Percentiles rank a stretch among this genome's conserved stretches.
These are phyloP conservation scores for Lasioglossum marginatum DNA, from an alignment of 2,888 invertebrate species.

Conservation along the genomic window DNA sequence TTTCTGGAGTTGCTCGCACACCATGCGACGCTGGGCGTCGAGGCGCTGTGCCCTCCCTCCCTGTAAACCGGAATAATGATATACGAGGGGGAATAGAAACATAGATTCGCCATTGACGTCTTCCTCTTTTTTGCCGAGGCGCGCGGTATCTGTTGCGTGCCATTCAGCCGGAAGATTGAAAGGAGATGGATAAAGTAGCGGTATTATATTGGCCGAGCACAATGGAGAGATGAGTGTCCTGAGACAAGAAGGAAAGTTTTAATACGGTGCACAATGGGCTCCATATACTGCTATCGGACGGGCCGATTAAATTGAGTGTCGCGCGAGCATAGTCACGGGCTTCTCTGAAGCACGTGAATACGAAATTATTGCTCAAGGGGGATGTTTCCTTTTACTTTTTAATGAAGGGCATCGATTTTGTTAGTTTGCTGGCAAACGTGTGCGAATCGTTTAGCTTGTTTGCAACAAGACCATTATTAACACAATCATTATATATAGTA, in stretches of 20 bases:
- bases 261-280: not conserved
- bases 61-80: constrained; percentile 25
- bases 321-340: not conserved
- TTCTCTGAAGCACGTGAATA: not conserved
- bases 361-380: not conserved
- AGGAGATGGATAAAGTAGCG: constrained; percentile 11
- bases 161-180: not conserved
- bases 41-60: not conserved
- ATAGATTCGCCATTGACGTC: constrained; percentile 1
- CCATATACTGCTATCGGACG: not conserved
- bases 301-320: constrained; percentile 5
- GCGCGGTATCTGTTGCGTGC: constrained; percentile 3
- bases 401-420: not conserved
- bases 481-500: no score
- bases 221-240: not conserved
- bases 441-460: not conserved
- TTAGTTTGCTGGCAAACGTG: not conserved
- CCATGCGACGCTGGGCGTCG: not conserved
- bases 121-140: not conserved
- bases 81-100: constrained; percentile 1
- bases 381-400: not conserved
- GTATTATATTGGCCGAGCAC: constrained; percentile 4
- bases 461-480: no score
- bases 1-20: no score
- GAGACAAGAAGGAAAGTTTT: constrained; percentile 15